Conservation (phyloP, 2,888 invertebrate genomes). For the Hermaeophaga mercurialis region DNA sequence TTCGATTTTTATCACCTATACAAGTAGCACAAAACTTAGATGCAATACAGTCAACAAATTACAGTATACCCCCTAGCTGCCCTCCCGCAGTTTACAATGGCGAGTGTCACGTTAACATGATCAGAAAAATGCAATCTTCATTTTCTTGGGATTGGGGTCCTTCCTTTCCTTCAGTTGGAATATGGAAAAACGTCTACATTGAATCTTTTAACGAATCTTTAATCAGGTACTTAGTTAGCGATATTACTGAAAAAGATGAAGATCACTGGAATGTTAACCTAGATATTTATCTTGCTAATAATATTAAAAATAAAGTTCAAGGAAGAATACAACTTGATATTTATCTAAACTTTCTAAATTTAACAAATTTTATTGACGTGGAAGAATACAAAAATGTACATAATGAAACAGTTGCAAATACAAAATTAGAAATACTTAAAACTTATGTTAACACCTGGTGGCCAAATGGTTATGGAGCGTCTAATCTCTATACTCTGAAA, state of each 20-base stretch:
- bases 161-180: constrained; percentile 89
- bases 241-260: constrained; percentile 42
- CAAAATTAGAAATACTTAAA: constrained; percentile 36
- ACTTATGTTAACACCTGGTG: constrained; percentile 77
- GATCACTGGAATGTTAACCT: constrained; percentile 57
- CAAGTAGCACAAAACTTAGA: constrained; percentile 42
- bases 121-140: constrained; percentile 92
- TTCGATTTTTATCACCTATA: constrained; percentile 54
- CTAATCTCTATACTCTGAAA: constrained; percentile 73
- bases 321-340: constrained; percentile 39
- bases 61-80: constrained; percentile 75
- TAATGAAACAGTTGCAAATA: constrained; percentile 49
- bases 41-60: constrained; percentile 45
- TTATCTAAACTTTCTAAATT: constrained; percentile 31
- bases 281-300: constrained; percentile 54
- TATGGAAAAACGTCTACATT: constrained; percentile 77
- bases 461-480: constrained; percentile 91
- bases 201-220: constrained; percentile 68
- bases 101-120: constrained; percentile 90
- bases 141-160: constrained; percentile 98
- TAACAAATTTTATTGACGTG: constrained; percentile 6
- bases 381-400: constrained; percentile 26
- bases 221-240: constrained; percentile 65
- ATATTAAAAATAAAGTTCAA: constrained; percentile 31
- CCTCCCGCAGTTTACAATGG: constrained; percentile 77